Base-by-base conservation (phyloP, 1,140 invertebrate genomes). In the Dendroctonus valens region DNA sequence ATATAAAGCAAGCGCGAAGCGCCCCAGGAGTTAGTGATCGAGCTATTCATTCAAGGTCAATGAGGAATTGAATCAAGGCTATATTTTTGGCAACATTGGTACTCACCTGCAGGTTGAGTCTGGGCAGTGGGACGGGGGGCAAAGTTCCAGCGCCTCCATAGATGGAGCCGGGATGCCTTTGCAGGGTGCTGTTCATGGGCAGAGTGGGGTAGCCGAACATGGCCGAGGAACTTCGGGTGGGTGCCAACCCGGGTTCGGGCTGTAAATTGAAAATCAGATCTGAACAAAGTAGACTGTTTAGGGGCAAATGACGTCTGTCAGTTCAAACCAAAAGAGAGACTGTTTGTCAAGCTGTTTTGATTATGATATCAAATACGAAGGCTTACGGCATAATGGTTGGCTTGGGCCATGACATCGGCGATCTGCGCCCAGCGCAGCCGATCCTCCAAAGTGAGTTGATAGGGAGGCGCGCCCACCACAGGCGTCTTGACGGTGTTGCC, bases 341-440 rank as follows among this genome's bases (percentile, higher is more conserved):
- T n/a, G n/a, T n/a, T n/a, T n/a, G n/a, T n/a, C n/a, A n/a, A n/a
- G n/a, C n/a, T n/a, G n/a, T n/a, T n/a, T n/a, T n/a, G n/a, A n/a
- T n/a, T n/a, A n/a, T n/a, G n/a, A n/a, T n/a, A n/a, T n/a, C n/a
- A n/a, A n/a, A n/a, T n/a, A n/a, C n/a, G 42, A 7, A 7, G 26
- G 38, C 65, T 83, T 78, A 91, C 89, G 70, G 89, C 90, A 73
- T 93, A 93, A 73, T 92, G 86, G 79, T 91, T 93, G 0, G 89
- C 87, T 65, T 90, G 87, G 0, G 89, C 87, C 86, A 91, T 90
- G 2, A 91, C 90, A 70, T 93, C 91, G 3, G 89, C 88, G 40
- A 93, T 88, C 70, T 94, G 91, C 0, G 91, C 91, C 91, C 92
- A 94, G 6, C 89, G 77, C 79, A 91, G 83, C 49, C 90, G 80